These are phyloP conservation scores for Propithecus deckenii DNA, from an alignment of 2,797 vertebrate genomes.

Conservation along the genomic window DNA sequence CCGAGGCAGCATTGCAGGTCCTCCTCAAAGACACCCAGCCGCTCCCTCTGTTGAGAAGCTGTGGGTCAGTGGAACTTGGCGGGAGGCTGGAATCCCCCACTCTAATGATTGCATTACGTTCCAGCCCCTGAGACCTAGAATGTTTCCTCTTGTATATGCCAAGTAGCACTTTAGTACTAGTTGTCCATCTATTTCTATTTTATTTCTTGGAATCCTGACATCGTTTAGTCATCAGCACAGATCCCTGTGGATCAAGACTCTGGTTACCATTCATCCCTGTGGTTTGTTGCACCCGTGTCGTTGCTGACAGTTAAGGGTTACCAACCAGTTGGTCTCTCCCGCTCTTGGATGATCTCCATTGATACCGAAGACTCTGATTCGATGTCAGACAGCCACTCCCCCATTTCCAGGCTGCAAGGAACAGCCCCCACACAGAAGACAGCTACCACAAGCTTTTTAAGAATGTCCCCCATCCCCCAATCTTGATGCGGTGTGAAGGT, in stretches of 20 bases:
- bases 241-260: neutral
- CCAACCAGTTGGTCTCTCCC: neutral
- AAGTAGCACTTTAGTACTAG: neutral
- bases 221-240: neutral
- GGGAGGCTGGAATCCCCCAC: neutral
- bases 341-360: neutral
- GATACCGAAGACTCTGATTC: neutral
- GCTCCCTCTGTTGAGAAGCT: neutral
- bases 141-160: neutral
- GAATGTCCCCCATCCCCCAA: accelerated
- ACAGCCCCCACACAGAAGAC: neutral
- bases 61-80: neutral
- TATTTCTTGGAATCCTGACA: neutral
- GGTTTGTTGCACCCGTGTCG: neutral
- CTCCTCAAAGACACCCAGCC: neutral
- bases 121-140: neutral
- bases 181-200: neutral
- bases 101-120: neutral
- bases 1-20: neutral
- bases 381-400: neutral
- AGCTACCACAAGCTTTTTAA: neutral
- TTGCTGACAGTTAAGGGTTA: neutral
- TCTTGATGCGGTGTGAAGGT: too few relatives aligned
- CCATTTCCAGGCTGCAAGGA: neutral
- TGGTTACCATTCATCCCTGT: neutral